These are phyloP conservation scores for Podarcis muralis DNA, from an alignment of 2,113 vertebrate species.

Conservation along the genomic window DNA sequence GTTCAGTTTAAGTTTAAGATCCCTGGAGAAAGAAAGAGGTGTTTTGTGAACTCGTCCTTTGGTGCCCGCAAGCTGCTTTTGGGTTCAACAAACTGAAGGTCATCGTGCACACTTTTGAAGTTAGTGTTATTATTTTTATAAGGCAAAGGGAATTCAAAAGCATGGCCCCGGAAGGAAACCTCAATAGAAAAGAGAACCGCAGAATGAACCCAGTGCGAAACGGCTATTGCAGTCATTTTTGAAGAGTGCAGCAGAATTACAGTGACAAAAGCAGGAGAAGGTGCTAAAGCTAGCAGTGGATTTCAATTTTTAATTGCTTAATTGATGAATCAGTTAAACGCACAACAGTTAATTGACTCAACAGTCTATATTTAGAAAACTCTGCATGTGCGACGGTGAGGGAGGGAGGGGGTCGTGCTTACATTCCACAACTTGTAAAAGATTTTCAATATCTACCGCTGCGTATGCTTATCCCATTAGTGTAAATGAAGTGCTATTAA, in stretches of 20 bases:
- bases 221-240: background rate
- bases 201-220: background rate
- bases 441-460: background rate
- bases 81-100: background rate
- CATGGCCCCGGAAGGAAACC: background rate
- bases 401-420: background rate
- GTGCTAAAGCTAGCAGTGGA: background rate
- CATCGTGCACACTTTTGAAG: background rate
- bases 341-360: background rate
- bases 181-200: background rate
- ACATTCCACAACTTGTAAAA: background rate
- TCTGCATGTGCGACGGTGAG: background rate
- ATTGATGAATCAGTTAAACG: background rate
- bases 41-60: background rate
- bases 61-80: background rate
- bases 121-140: background rate
- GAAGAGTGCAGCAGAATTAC: background rate
- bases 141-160: background rate
- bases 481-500: constrained; percentile 27
- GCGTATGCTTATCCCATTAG: constrained; percentile 14
- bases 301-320: constrained; percentile 7
- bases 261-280: background rate
- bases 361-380: background rate
- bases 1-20: background rate
- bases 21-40: background rate